phyloP scores from a whole-genome alignment of 2,113 vertebrate genomes.

The Trinectes maculatus region DNA sequence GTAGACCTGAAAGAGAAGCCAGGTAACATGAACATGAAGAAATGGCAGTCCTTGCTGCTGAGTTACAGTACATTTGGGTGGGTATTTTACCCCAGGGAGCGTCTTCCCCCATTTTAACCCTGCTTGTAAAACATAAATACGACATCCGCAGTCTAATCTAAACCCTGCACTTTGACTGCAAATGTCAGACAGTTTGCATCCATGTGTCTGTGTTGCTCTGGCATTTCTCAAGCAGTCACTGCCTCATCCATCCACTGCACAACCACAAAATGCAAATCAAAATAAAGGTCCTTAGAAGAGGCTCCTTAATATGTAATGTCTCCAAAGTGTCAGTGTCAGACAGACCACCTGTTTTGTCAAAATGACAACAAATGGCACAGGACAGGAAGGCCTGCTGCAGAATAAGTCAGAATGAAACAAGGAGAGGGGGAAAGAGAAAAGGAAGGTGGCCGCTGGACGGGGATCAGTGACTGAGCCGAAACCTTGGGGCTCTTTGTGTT shows the following conservation, averaged over 20 bases:
- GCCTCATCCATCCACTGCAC: conserved; percentile 51
- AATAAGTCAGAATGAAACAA: conserved; percentile 54
- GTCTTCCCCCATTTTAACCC: background rate
- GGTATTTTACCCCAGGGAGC: background rate
- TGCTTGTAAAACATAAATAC: background rate
- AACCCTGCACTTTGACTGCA: background rate
- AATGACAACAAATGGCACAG: conserved; percentile 15
- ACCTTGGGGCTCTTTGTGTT: conserved; percentile 74
- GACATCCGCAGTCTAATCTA: too few species aligned
- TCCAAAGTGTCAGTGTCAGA: conserved; percentile 64
- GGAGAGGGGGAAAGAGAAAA: conserved; percentile 32
- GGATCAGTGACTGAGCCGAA: conserved; percentile 76
- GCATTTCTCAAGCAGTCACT: conserved; percentile 28
- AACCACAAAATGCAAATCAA: conserved; percentile 33
- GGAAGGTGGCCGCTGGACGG: conserved; percentile 74
- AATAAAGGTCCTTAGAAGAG: conserved; percentile 63
- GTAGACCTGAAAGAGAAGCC: too few species aligned
- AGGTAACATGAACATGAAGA: too few species aligned
- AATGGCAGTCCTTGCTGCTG: background rate
- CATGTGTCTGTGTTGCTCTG: background rate
- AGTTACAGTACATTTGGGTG: background rate
- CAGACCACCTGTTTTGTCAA: conserved; percentile 62
- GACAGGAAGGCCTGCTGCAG: conserved; percentile 31
- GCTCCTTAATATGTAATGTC: conserved; percentile 67
- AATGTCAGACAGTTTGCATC: too few species aligned